Base-by-base conservation (phyloP, 1,140 invertebrate genomes). In the Anagrus nilaparvatae region DNA sequence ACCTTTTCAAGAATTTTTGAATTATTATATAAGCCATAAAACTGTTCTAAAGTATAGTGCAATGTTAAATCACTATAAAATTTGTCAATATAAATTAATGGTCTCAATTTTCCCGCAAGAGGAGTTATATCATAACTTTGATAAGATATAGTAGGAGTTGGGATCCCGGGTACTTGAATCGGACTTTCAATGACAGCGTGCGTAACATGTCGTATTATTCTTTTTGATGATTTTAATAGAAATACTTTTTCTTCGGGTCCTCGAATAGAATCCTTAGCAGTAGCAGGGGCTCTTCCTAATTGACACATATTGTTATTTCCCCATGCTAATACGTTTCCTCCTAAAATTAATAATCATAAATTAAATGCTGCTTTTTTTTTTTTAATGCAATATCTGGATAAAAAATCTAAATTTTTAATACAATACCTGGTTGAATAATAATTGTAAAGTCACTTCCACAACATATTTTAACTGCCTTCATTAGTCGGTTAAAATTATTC, bases 391-490 rank as follows among this genome's bases (percentile, higher is more conserved):
- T n/a, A 32, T n/a, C 30, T 6, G 7, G 16, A 34, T 8, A 34
- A 34, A 30, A 30, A n/a, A 10, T 10, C 5, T 5, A 30, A 30
- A 30, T n/a, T 14, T 30, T n/a, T 14, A n/a, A 9, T 19, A 7
- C 12, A n/a, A 34, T 8, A 70, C 67, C 64, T 77, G 59, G 75
- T 75, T 52, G 82, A 76, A 83, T 63, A 2, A 76, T 77, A 45
- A 84, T 61, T n/a, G 78, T 83, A 53, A 76, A 84, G 56, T 84
- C 80, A 39, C 75, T 74, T 17, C 83, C 82, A 56, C 80, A 81
- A 24, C 64, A 67, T 40, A 81, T 65, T 49, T 73, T 64, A 19
- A 67, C 54, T 24, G 64, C 51, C 44, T 64, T 67, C 19, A 67
- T 56, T 13, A 59, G 35, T 6, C 29, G 37, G 35, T 10, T 23